Conservation (phyloP, 2,113 vertebrate species). For the Cinclus cinclus region DNA sequence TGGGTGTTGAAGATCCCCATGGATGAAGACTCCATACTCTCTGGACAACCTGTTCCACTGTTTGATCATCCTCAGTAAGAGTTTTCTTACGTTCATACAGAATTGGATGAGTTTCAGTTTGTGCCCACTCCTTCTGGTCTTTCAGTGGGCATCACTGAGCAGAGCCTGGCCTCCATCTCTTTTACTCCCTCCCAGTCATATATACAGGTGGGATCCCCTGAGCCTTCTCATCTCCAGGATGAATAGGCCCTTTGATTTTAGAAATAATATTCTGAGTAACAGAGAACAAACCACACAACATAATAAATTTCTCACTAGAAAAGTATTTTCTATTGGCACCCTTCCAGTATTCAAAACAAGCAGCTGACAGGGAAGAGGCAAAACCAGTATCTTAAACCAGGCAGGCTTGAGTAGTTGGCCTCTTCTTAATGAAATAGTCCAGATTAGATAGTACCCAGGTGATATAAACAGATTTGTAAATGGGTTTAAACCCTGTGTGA, state of each 20-base stretch:
- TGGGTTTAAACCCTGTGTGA: background rate
- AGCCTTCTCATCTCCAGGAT: background rate
- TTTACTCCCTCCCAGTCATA: background rate
- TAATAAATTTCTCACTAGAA: background rate
- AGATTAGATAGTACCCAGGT: background rate
- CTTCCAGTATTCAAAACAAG: background rate
- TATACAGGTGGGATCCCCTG: background rate
- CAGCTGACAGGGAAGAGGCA: background rate
- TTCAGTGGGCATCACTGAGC: background rate
- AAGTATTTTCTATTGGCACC: background rate
- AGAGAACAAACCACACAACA: background rate
- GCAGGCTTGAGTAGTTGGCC: fast-evolving
- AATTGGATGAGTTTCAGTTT: background rate
- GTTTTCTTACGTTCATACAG: background rate
- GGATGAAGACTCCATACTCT: background rate
- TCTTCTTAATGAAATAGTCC: background rate
- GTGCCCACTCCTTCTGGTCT: background rate
- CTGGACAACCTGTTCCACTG: background rate
- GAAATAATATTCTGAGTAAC: background rate
- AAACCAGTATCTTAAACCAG: background rate
- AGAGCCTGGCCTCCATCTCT: background rate
- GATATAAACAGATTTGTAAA: background rate
- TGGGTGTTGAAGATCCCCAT: background rate
- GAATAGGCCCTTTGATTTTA: background rate
- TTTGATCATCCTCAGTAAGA: background rate